Conservation (phyloP, 2,797 vertebrate genomes). For the Hippopotamyrus pictus region DNA sequence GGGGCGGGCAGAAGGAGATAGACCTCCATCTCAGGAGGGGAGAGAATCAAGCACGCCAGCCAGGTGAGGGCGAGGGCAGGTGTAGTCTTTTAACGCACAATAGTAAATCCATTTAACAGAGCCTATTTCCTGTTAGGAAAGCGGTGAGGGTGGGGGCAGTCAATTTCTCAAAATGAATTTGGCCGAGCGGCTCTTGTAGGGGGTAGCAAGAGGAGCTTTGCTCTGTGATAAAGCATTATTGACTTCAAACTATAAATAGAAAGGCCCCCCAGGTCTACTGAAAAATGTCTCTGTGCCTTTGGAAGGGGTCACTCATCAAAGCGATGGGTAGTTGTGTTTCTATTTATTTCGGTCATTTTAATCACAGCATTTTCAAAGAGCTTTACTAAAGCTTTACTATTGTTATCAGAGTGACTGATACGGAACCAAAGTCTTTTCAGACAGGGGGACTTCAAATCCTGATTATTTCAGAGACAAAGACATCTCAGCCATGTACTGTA, state of each 20-base stretch:
- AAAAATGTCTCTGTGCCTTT: conserved; percentile 22
- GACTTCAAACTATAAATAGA: conserved; percentile 14
- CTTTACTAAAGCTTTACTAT: conserved; percentile 25
- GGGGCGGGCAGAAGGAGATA: conserved; percentile 6
- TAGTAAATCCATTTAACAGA: neutral
- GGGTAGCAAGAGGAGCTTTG: neutral
- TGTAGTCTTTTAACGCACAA: conserved; percentile 15
- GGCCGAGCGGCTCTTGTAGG: neutral
- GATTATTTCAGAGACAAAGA: neutral
- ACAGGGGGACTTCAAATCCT: neutral
- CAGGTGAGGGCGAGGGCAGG: neutral
- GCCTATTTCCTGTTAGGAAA: neutral
- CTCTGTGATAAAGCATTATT: neutral
- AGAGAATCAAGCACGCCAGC: neutral
- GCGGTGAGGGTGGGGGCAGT: neutral
- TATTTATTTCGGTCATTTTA: conserved; percentile 36
- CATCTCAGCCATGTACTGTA: neutral
- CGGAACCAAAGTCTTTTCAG: conserved; percentile 14
- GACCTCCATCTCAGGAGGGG: neutral
- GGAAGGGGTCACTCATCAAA: neutral
- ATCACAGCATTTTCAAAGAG: conserved; percentile 34
- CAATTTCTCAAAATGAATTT: conserved; percentile 19
- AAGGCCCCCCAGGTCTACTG: neutral
- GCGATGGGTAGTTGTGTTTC: conserved; percentile 11
- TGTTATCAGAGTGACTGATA: conserved; percentile 24